Conservation (phyloP, 2,888 invertebrate species). For the Zaprionus bogoriensis region DNA sequence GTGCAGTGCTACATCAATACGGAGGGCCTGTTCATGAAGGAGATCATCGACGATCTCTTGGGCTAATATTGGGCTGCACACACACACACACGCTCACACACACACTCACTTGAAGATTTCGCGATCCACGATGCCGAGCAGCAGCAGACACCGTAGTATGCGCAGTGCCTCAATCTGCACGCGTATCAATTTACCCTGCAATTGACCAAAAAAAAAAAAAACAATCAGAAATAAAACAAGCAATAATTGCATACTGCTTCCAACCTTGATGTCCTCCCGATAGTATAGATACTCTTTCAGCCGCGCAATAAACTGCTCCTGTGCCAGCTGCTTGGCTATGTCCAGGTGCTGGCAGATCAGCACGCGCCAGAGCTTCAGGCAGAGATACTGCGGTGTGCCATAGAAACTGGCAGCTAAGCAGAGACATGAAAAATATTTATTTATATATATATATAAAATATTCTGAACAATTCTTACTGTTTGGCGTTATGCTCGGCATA, state of each 20-base stretch:
- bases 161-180: slow-evolving; percentile 86
- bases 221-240: slow-evolving; percentile 4
- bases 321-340: slow-evolving; percentile 70
- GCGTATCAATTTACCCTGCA: slow-evolving; percentile 79
- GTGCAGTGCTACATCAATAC: slow-evolving; percentile 76
- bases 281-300: slow-evolving; percentile 79
- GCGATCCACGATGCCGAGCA: slow-evolving; percentile 72
- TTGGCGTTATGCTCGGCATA: slow-evolving; percentile 70
- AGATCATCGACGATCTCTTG: slow-evolving; percentile 26
- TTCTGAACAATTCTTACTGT: slow-evolving; percentile 66
- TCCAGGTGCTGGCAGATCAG: slow-evolving; percentile 85
- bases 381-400: slow-evolving; percentile 87
- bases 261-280: slow-evolving; percentile 80
- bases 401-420: slow-evolving; percentile 80
- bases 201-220: no score
- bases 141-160: slow-evolving; percentile 76
- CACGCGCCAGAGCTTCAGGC: slow-evolving; percentile 89
- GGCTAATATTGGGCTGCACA: no score
- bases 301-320: slow-evolving; percentile 60
- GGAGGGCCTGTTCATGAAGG: slow-evolving; percentile 60
- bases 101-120: slow-evolving; percentile 77
- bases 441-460: neutral
- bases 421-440: neutral
- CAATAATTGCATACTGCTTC: neutral
- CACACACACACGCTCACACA: no score